Evolutionary conservation across 1,140 invertebrate genomes (phyloP), one percentile per base, ranked within the genome.

Genomic region (Uloborus diversus): DNA sequence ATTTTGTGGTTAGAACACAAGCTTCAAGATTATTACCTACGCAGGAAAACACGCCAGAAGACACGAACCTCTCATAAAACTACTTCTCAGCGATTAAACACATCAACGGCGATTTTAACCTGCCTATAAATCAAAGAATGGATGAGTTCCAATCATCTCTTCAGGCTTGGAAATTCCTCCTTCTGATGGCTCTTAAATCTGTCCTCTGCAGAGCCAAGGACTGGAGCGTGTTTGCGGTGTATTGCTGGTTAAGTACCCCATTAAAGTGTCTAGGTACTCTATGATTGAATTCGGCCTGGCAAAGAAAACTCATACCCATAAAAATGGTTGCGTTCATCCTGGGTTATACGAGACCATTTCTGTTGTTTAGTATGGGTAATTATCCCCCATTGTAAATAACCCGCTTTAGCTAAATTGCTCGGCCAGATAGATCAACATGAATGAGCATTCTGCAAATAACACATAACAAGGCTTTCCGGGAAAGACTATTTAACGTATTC

Each of bases 361-460:
- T 47, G 61, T 64, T 64, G 61, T 64, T 64, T 64, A 64, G 35
- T 64, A 37, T 64, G 61, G 30, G 61, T 35, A 35, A 64, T 64
- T 64, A 64, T 64, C 61, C 17, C 23, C 20, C n/a, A 64, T 37
- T 64, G 61, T 20, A 64, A 32, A 32, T 32, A 61, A 61, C n/a
- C n/a, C n/a, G n/a, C n/a, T n/a, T n/a, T n/a, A n/a, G n/a, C n/a
- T n/a, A n/a, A n/a, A n/a, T n/a, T n/a, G n/a, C n/a, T n/a, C n/a
- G n/a, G n/a, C n/a, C n/a, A n/a, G n/a, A n/a, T n/a, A n/a, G n/a
- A n/a, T n/a, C n/a, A n/a, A n/a, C n/a, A n/a, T n/a, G n/a, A n/a
- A n/a, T n/a, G n/a, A n/a, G n/a, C n/a, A n/a, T n/a, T n/a, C n/a
- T n/a, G n/a, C n/a, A n/a, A n/a, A n/a, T n/a, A n/a, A n/a, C n/a